phyloP scores from a whole-genome alignment of 1,140 invertebrate species.

The Andricus grossulariae region DNA sequence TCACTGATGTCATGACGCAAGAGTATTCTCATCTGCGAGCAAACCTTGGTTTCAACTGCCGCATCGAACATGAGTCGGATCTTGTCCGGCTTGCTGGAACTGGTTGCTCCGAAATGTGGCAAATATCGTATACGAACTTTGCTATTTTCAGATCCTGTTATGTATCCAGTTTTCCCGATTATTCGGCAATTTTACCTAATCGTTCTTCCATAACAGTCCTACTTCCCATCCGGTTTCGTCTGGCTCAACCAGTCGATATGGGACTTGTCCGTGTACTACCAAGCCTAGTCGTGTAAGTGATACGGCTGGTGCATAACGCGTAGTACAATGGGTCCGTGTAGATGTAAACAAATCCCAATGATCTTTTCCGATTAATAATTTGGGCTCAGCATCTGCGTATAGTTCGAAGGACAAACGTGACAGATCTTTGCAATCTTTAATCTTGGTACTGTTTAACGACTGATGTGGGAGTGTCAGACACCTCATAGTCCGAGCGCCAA shows the following conservation, averaged over 20 bases:
- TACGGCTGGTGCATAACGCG: neutral
- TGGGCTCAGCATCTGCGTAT: neutral
- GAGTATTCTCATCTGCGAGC: too few relatives aligned
- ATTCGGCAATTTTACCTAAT: neutral
- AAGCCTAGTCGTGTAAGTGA: neutral
- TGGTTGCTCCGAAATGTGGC: conserved; percentile 34
- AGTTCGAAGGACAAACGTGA: neutral
- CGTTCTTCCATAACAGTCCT: neutral
- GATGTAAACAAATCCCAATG: neutral
- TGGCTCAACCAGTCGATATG: neutral
- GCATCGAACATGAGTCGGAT: conserved; percentile 41
- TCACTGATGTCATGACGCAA: too few relatives aligned
- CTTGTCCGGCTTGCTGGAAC: conserved; percentile 31
- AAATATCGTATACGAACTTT: conserved; percentile 10
- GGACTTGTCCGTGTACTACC: neutral
- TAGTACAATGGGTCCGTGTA: neutral
- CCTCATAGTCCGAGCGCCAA: neutral
- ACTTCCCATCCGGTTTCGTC: neutral
- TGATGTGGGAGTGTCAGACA: neutral
- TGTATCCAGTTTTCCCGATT: neutral
- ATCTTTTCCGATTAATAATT: neutral
- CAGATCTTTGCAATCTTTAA: neutral
- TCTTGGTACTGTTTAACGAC: neutral
- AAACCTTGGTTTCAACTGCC: conserved; percentile 25
- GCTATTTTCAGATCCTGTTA: neutral